Percentiles rank a stretch among this genome's conserved stretches.
Conservation (phyloP, 1,140 invertebrate genomes). For the Caenorhabditis briggsae region DNA sequence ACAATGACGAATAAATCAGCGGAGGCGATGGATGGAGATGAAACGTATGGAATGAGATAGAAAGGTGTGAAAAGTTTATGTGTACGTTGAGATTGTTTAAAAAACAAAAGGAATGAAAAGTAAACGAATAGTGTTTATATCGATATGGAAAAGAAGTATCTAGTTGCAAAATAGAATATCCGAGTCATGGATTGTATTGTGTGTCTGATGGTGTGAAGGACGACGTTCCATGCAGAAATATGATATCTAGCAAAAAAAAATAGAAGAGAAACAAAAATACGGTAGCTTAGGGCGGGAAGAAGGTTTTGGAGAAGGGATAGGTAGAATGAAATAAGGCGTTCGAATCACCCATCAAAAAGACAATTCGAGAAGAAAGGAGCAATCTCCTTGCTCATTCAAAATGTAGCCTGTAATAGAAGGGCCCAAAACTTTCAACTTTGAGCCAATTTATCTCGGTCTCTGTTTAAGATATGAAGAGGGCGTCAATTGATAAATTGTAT, state of each 20-base stretch:
- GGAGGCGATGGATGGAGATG: not conserved
- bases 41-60: not conserved
- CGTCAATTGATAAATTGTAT: no score
- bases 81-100: slow-evolving; percentile 10
- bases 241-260: not conserved
- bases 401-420: no score
- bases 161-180: slow-evolving; percentile 4
- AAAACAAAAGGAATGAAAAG: not conserved
- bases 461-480: no score
- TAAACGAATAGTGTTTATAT: slow-evolving; percentile 32
- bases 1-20: slow-evolving; percentile 35
- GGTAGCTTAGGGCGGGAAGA: no score
- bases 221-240: not conserved
- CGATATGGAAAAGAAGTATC: not conserved
- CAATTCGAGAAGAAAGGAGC: no score
- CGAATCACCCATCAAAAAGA: no score
- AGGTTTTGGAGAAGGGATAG: no score
- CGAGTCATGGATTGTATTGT: not conserved
- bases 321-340: no score
- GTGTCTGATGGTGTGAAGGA: not conserved
- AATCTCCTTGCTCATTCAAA: no score
- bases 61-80: slow-evolving; percentile 4
- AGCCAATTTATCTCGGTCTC: no score
- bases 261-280: no score
- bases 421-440: no score